Percentiles rank a stretch among this genome's conserved stretches.
Evolutionary conservation across 2,113 vertebrate species (phyloP).

Genomic region (Noctilio leporinus): DNA sequence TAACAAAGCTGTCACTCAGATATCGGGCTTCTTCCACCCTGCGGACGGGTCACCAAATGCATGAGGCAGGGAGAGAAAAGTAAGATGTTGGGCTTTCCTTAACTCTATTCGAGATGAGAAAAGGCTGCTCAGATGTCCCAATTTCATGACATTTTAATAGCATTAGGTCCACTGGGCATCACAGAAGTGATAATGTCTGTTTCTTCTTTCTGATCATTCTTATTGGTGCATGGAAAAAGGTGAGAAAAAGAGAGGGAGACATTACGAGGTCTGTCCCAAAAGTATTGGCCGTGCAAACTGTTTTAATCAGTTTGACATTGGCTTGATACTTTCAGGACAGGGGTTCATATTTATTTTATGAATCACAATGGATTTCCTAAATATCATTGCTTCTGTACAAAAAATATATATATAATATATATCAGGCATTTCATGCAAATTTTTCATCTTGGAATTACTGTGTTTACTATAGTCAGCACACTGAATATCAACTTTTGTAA

Average conservation of each 20-base stretch:
- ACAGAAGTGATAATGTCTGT: not conserved
- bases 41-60: not conserved
- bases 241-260: not conserved
- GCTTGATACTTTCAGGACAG: too few species aligned
- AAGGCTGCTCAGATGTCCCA: not conserved
- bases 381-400: not conserved
- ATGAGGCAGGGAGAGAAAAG: not conserved
- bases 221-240: not conserved
- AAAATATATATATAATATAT: not conserved
- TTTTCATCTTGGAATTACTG: not conserved
- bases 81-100: rapidly evolving
- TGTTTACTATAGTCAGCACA: not conserved
- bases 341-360: not conserved
- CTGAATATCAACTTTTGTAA: not conserved
- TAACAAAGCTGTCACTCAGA: not conserved
- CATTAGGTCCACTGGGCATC: rapidly evolving
- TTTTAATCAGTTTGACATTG: too few species aligned
- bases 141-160: rapidly evolving
- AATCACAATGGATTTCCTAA: not conserved
- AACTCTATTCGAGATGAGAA: not conserved
- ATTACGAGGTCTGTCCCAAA: too few species aligned
- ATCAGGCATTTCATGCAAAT: not conserved
- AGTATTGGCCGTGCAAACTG: too few species aligned
- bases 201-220: not conserved
- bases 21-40: not conserved